Evolutionary conservation across 37 sponge, comb jelly and placozoan genomes (phyloP).

Genomic region (Mnemiopsis leidyi): DNA sequence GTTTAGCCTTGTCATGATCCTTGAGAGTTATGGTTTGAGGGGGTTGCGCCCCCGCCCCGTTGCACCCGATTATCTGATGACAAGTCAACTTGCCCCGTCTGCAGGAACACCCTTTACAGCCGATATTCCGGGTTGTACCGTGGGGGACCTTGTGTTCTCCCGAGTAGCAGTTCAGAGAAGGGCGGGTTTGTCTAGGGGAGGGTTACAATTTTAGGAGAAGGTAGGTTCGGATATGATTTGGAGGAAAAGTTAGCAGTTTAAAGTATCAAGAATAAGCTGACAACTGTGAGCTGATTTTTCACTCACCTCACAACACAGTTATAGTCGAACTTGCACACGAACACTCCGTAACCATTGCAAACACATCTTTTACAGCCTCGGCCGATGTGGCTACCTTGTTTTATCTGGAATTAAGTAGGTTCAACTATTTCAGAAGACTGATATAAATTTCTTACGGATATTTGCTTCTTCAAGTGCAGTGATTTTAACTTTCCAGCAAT

Average conservation of each 20-base stretch:
- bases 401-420: neutral
- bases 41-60: neutral
- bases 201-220: neutral
- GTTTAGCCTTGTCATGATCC: neutral
- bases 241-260: too few species aligned
- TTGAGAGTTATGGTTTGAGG: too few species aligned
- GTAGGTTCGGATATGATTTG: too few species aligned
- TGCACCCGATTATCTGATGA: neutral
- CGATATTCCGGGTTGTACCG: neutral
- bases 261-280: neutral
- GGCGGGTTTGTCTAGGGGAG: neutral
- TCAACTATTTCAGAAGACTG: too few species aligned
- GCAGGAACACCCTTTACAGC: neutral
- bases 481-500: too few species aligned
- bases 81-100: neutral
- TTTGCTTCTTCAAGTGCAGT: too few species aligned
- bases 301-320: neutral
- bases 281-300: neutral
- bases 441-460: too few species aligned
- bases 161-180: conserved; percentile 3
- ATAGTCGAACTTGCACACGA: neutral
- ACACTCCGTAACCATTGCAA: conserved; percentile 19
- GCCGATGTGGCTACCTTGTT: neutral
- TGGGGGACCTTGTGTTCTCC: conserved; percentile 1
- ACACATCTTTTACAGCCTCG: neutral